A percentile compares a stretch with the other conserved stretches of the same genome.
phyloP scores from a whole-genome alignment of 2,797 vertebrate species.

The Pseudopleuronectes americanus region DNA sequence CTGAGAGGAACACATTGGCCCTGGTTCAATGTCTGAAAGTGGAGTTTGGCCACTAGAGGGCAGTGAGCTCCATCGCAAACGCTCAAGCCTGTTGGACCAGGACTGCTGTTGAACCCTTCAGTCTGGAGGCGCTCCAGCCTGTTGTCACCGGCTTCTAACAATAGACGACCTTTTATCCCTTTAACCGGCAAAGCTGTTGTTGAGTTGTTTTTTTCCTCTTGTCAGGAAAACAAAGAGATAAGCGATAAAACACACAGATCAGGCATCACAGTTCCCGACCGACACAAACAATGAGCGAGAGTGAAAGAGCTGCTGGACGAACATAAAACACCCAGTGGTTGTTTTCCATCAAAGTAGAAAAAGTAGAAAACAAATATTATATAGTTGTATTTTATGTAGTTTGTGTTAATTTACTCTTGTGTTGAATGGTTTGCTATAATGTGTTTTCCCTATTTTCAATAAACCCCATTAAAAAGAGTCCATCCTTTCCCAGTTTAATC shows the following conservation, averaged over 20 bases:
- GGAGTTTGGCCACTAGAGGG: constrained; percentile 58
- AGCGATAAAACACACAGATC: constrained; percentile 20
- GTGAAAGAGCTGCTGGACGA: too few species aligned
- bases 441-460: too few species aligned
- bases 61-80: neutral
- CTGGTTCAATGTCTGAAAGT: constrained; percentile 3
- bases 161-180: constrained; percentile 35
- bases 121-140: constrained; percentile 45
- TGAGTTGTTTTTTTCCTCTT: constrained; percentile 48
- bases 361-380: too few species aligned
- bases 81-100: neutral
- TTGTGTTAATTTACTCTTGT: too few species aligned
- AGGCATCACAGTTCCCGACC: neutral
- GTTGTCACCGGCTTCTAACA: constrained; percentile 52
- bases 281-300: too few species aligned
- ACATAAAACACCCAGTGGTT: too few species aligned
- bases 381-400: too few species aligned
- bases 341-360: too few species aligned
- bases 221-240: constrained; percentile 22
- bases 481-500: too few species aligned
- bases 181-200: constrained; percentile 47
- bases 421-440: too few species aligned
- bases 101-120: neutral
- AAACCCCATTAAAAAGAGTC: too few species aligned
- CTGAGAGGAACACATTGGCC: neutral